Base-by-base conservation (phyloP, 2,113 vertebrate species). In the Oreochromis niloticus region DNA sequence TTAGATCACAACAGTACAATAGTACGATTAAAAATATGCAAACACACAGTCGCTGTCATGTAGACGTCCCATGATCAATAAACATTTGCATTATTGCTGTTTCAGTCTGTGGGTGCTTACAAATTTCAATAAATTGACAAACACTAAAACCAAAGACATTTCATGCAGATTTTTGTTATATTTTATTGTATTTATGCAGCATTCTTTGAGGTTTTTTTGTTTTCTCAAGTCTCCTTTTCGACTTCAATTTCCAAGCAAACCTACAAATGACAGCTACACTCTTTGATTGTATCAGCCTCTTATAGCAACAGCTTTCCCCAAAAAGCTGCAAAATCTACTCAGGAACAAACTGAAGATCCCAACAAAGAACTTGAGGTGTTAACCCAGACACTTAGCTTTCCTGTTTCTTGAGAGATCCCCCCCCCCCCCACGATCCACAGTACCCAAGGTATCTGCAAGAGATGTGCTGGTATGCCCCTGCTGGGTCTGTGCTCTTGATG, bases 41-140 rank as follows among this genome's bases (percentile, higher is more conserved):
- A 41, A 41, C 36, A 71, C 66, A 16, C n/a, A 71, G 36, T 24
- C 0, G 9, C 71, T 30, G 68, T 1, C 68, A 30, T 46, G 1
- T 10, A 73, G 5, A 46, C 3, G 1, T 75, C 41, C 0, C 39
- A 10, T 16, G 8, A 46, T 73, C 66, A 46, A 22, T 24, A 71
- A 14, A 71, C 36, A 43, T 71, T 71, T 71, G 12, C n/a, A 71
- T 71, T 39, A 71, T 0, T 16, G 39, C 13, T 1, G 13, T 46
- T 24, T 27, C 43, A 71, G 1, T 39, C 39, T 24, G 0, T 71
- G 0, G 39, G 12, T 9, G n/a, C 39, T 43, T 9, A 16, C 13
- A 46, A 1, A 73, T 73, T 46, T 46, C 22, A 73, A 9, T 10
- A 73, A 46, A 4, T 46, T 3, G 3, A 73, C 22, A 73, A 43